Percentiles rank a stretch among this genome's conserved stretches.
These are phyloP conservation scores for Masnerella sp. DNA, from an alignment of 2,888 invertebrate genomes.

Conservation along the genomic window DNA sequence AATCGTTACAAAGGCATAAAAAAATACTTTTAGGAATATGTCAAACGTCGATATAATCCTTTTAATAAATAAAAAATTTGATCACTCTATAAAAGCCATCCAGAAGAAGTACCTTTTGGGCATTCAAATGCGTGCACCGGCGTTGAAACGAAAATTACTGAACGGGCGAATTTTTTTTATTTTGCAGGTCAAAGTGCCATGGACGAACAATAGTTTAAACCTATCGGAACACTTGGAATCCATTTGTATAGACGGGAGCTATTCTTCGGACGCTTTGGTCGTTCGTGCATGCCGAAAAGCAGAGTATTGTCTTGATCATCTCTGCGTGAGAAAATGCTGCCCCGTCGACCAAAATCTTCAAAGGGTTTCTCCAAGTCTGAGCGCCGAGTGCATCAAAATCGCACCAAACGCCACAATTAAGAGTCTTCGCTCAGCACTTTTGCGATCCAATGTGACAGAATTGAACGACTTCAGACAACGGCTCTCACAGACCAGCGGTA, in stretches of 20 bases:
- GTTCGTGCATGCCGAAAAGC: conserved; percentile 50
- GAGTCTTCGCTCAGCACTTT: conserved; percentile 43
- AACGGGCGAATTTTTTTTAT: conserved; percentile 10
- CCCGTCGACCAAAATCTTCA: conserved; percentile 66
- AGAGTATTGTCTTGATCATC: conserved; percentile 58
- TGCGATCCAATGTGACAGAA: conserved; percentile 33
- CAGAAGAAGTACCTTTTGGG: neutral
- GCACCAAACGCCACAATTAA: conserved; percentile 43
- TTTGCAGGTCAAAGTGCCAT: conserved; percentile 53
- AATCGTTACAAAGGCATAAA: too few relatives aligned
- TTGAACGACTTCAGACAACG: conserved; percentile 27
- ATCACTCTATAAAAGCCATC: neutral
- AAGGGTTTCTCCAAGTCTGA: conserved; percentile 33
- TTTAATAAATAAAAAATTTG: too few relatives aligned
- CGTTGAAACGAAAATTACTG: neutral
- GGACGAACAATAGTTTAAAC: conserved; percentile 49
- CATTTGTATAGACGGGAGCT: conserved; percentile 49
- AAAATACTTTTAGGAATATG: too few relatives aligned
- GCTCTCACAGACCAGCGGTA: conserved; percentile 28
- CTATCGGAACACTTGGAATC: conserved; percentile 51
- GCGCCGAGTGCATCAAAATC: conserved; percentile 37
- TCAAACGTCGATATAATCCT: too few relatives aligned
- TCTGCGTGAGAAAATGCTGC: conserved; percentile 76
- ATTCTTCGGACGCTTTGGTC: conserved; percentile 51
- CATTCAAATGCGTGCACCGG: neutral